Evolutionary conservation across 2,113 vertebrate species (phyloP).

Genomic region (Trachemys scripta): DNA sequence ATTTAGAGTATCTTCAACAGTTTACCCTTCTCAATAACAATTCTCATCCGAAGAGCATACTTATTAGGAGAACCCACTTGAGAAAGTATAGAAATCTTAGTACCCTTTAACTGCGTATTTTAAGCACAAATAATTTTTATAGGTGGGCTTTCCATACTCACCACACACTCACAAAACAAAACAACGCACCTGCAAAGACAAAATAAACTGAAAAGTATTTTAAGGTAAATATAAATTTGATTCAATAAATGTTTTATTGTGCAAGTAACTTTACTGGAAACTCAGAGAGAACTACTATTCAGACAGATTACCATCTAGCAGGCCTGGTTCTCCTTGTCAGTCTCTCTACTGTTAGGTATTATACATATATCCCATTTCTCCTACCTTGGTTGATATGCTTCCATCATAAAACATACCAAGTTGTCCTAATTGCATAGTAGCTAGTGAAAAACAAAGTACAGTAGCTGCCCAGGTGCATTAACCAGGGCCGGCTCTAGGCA

Average conservation of each 20-base stretch:
- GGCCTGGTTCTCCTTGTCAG: rapidly evolving
- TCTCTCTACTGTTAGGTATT: background rate
- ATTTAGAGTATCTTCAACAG: constrained; percentile 71
- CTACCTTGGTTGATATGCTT: background rate
- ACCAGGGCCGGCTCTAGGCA: too few relatives aligned
- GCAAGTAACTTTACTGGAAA: background rate
- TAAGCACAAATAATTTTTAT: constrained; percentile 26
- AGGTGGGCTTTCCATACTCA: background rate
- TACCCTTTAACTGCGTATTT: background rate
- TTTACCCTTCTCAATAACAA: constrained; percentile 55
- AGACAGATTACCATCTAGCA: background rate
- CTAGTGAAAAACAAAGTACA: background rate
- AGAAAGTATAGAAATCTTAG: constrained; percentile 2
- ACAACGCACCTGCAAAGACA: background rate
- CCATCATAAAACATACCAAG: background rate
- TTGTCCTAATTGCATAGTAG: background rate
- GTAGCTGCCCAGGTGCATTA: background rate
- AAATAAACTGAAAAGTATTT: background rate
- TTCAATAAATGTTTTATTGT: background rate
- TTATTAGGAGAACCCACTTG: constrained; percentile 8
- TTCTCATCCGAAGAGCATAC: constrained; percentile 54
- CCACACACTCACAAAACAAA: background rate
- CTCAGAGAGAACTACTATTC: background rate
- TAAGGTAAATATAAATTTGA: background rate
- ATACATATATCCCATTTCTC: background rate